Evolutionary conservation across 2,113 vertebrate genomes (phyloP).

Genomic region (Microcebus tavaratra): DNA sequence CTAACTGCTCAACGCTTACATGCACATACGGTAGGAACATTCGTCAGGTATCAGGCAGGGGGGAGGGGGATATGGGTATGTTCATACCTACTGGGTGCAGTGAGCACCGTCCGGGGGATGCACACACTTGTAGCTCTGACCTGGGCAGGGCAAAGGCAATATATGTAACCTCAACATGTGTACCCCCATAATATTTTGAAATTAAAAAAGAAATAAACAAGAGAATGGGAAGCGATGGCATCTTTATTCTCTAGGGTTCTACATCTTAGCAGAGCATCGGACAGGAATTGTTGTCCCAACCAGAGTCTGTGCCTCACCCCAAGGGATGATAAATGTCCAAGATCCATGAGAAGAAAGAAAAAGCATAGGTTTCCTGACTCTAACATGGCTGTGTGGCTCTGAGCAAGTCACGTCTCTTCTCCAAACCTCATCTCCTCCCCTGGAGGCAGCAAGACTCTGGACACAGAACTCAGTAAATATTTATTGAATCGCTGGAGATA

Average conservation of each 20-base stretch:
- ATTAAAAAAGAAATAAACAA: too few relatives aligned
- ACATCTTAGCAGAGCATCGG: not conserved
- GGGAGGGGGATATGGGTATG: too few relatives aligned
- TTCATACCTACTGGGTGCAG: too few relatives aligned
- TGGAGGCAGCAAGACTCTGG: not conserved
- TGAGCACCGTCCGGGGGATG: too few relatives aligned
- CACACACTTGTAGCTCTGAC: too few relatives aligned
- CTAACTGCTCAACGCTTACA: too few relatives aligned
- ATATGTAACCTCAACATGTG: too few relatives aligned
- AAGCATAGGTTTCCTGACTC: not conserved
- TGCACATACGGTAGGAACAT: too few relatives aligned
- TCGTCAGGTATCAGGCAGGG: too few relatives aligned
- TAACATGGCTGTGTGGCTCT: not conserved
- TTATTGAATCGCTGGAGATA: conserved; percentile 29
- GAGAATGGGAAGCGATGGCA: not conserved
- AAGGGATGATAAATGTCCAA: not conserved
- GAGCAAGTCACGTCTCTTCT: not conserved
- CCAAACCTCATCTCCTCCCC: not conserved
- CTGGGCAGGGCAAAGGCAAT: too few relatives aligned
- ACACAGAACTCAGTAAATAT: not conserved
- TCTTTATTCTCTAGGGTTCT: not conserved
- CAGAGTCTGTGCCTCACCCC: not conserved
- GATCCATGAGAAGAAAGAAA: not conserved
- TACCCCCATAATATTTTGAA: too few relatives aligned
- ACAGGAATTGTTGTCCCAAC: not conserved